Evolutionary conservation across 2,113 vertebrate genomes (phyloP).

Genomic region (Brachirus orientalis): DNA sequence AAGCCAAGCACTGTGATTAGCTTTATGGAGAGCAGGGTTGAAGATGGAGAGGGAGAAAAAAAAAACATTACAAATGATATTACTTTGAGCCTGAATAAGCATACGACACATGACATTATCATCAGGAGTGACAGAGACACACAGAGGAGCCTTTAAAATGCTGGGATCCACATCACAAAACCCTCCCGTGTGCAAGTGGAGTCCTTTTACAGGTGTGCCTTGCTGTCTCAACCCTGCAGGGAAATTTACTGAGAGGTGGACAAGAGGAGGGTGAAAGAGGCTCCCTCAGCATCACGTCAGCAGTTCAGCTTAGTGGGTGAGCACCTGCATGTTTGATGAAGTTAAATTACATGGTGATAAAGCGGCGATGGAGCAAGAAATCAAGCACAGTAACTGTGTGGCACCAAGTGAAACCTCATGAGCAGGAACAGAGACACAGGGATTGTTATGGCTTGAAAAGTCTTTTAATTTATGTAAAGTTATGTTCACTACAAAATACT

Average conservation of each 20-base stretch:
- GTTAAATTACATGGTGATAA: slow-evolving; percentile 36
- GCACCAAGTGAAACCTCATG: no score
- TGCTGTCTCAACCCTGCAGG: slow-evolving; percentile 15
- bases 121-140: slow-evolving; percentile 32
- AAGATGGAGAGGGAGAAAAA: slow-evolving; percentile 35
- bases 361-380: slow-evolving; percentile 3
- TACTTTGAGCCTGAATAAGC: slow-evolving; percentile 74
- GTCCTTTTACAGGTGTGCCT: neutral
- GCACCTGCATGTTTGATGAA: slow-evolving; percentile 33
- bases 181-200: neutral
- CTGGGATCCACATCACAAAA: slow-evolving; percentile 14
- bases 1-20: slow-evolving; percentile 69
- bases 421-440: no score
- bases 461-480: no score
- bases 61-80: slow-evolving; percentile 70
- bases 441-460: no score
- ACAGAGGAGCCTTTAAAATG: slow-evolving; percentile 21
- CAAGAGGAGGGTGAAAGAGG: neutral
- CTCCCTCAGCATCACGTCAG: slow-evolving; percentile 36
- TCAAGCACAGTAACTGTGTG: neutral
- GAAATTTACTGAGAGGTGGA: slow-evolving; percentile 32
- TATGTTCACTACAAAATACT: no score
- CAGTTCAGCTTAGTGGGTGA: slow-evolving; percentile 33
- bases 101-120: slow-evolving; percentile 70
- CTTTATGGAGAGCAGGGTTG: slow-evolving; percentile 70